Base-by-base conservation (phyloP, 2,888 invertebrate genomes). In the Stomorhina lunata region DNA sequence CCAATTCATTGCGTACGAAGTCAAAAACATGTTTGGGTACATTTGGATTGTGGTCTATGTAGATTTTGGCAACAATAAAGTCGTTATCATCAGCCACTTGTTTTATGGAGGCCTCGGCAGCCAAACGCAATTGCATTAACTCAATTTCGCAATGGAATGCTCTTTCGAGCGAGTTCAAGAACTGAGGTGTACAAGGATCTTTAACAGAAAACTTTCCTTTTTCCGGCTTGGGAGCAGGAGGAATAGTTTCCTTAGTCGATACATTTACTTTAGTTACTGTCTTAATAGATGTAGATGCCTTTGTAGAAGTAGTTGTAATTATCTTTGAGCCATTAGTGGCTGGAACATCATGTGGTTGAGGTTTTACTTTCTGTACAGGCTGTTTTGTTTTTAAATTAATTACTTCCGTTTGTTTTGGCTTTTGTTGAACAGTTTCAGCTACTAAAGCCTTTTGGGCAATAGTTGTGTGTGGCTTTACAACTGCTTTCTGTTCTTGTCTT, bases 51-150 rank as follows among this genome's bases (percentile, higher is more conserved):
- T 80, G 69, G 10, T 48, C 55, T 2, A 85, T 59, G 4, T 34
- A 55, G 2, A 86, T 71, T 22, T 83, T 75, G 0, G 84, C 85
- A 1, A 85, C 68, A 9, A 84, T 72, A 9, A 85, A 37, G n/a
- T 65, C 72, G n/a, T 48, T 15, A 9, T 81, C 78, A 17, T 1
- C 27, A 7, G 29, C 12, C 2, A 34, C 2, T 2, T 57, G 12
- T 17, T 76, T 69, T 1, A 37, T 3, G 6, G 79, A 43, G 5
- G 48, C 55, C 25, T 77, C 78, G 4, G 59, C 53, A n/a, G 69
- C 7, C 9, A 85, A 48, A 10, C 79, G 80, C 6, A 71, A 34
- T 10, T 84, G 82, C 53, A 85, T 69, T 4, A 80, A 66, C 43
- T 80, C 69, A 9, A 85, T 85, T 45, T 84, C 83, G 1, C 79